phyloP scores from a whole-genome alignment of 2,888 invertebrate genomes.

The Elgonia sp. region DNA sequence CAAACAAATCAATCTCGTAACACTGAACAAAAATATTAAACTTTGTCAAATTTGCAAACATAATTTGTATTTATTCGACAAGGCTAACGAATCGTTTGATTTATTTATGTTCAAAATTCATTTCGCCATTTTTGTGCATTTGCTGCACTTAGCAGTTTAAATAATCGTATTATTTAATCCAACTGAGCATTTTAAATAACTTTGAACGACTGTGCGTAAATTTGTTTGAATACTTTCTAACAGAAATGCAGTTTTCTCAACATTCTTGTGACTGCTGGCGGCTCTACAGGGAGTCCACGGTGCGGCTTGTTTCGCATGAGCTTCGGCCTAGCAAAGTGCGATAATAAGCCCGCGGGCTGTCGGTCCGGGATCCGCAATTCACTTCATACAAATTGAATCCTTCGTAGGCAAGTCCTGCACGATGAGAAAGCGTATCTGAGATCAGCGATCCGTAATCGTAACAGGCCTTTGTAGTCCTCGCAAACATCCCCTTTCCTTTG shows the following conservation, averaged over 20 bases:
- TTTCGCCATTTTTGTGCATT: constrained; percentile 30
- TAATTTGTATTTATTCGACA: constrained; percentile 4
- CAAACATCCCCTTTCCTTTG: constrained; percentile 75
- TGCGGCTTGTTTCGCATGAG: constrained; percentile 80
- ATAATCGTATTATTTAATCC: constrained; percentile 55
- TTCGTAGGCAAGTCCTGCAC: constrained; percentile 83
- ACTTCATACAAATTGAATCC: constrained; percentile 85
- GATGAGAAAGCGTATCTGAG: constrained; percentile 83
- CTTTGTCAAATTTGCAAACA: background rate
- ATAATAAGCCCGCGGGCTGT: constrained; percentile 86
- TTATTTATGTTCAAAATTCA: constrained; percentile 15
- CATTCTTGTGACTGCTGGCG: constrained; percentile 74
- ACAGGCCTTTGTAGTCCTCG: constrained; percentile 82
- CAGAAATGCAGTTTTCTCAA: constrained; percentile 75
- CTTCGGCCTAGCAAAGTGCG: constrained; percentile 84
- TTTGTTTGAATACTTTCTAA: constrained; percentile 73
- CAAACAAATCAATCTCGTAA: no score
- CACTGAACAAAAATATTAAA: no score
- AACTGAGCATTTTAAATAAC: constrained; percentile 53
- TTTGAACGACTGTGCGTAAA: constrained; percentile 65
- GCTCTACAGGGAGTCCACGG: constrained; percentile 71
- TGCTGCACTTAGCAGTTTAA: constrained; percentile 40
- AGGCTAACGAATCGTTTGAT: constrained; percentile 45
- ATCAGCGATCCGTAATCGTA: constrained; percentile 84
- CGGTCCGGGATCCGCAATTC: constrained; percentile 85